Base-by-base conservation (phyloP, 1,140 invertebrate species). In the Spodoptera litura region DNA sequence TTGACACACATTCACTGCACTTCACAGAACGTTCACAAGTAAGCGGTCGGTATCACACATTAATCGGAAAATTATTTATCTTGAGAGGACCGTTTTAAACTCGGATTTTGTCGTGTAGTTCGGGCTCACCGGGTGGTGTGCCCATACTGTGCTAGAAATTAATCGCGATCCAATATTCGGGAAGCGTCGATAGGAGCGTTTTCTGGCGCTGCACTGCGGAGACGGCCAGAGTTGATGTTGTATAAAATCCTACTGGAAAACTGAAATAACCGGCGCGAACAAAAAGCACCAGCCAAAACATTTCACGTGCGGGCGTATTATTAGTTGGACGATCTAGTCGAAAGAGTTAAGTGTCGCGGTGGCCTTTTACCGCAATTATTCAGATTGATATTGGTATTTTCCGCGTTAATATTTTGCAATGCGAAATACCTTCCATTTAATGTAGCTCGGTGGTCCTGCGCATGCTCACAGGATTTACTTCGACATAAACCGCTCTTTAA, bases 281-380 rank as follows among this genome's bases (percentile, higher is more conserved):
- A 94, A 94, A 93, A 94, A 94, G 90, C 93, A 93, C 91, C 93
- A 90, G 92, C 93, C 93, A 93, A 93, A 94, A 94, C 91, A 94
- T 94, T 94, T 94, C 92, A 94, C 92, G 92, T 92, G 89, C 91
- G 89, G 80, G 90, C 88, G 86, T 93, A 93, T 93, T 94, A 93
- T 94, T 94, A 94, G 93, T 92, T 93, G 92, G 92, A 94, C 91
- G 93, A 90, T 91, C 91, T 93, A 93, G 89, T 79, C 93, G 91
- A 92, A 89, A 94, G 89, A 88, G 91, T 87, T 89, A 89, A 93
- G 89, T 91, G 91, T 93, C 88, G 83, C 83, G 81, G 79, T 79
- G 87, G 81, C 85, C 86, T 90, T 88, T 83, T 87, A 87, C 85
- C 83, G 84, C 80, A 88, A 89, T 91, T 87, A 87, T 88, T 84